Conservation (phyloP, 2,113 vertebrate species). For the Dicaeum eximium region DNA sequence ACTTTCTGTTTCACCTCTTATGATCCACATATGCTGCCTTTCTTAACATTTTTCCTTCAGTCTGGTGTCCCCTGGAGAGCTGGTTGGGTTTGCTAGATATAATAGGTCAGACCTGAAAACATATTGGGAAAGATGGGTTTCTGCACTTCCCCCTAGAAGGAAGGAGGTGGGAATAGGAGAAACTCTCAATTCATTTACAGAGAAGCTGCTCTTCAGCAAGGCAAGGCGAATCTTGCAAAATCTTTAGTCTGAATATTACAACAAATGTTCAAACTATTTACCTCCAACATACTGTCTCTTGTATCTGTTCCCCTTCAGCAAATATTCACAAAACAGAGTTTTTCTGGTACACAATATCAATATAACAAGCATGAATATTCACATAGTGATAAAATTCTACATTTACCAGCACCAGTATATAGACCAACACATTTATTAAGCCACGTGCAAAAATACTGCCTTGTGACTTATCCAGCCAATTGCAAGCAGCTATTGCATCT, state of each 20-base stretch:
- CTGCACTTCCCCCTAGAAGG: background rate
- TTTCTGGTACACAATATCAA: background rate
- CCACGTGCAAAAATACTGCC: background rate
- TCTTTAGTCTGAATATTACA: background rate
- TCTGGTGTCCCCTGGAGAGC: background rate
- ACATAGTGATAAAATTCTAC: background rate
- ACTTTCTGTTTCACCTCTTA: background rate
- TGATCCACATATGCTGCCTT: background rate
- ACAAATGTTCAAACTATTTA: slow-evolving; percentile 23
- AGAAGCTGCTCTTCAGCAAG: background rate
- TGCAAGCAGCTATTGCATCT: background rate
- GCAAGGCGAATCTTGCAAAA: background rate
- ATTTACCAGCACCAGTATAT: background rate
- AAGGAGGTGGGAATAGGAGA: background rate
- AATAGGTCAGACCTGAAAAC: background rate
- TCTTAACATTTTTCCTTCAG: background rate
- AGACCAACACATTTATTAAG: background rate
- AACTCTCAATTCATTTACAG: background rate
- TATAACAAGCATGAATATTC: slow-evolving; percentile 12
- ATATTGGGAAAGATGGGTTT: background rate
- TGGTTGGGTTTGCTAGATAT: background rate
- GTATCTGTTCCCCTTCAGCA: background rate
- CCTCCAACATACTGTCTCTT: background rate
- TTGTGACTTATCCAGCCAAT: background rate
- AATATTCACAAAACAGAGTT: background rate